Evolutionary conservation across 2,888 invertebrate genomes (phyloP).

Genomic region (Ectemnius cavifrons): DNA sequence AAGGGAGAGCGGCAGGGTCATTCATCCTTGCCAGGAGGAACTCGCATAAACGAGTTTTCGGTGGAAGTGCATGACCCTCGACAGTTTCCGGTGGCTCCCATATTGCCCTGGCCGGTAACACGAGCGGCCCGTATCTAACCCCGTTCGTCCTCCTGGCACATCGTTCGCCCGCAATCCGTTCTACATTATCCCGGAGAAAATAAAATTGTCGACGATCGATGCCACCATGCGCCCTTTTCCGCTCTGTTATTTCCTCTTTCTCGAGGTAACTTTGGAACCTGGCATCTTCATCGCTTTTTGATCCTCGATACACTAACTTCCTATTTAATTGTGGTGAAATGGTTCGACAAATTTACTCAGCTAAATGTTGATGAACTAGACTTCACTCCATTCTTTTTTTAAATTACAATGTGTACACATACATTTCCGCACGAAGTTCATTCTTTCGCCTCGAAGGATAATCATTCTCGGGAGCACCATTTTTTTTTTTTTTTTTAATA

Average conservation of each 20-base stretch:
- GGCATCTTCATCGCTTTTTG: no score
- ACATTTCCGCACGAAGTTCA: not conserved
- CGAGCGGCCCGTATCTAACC: slow-evolving; percentile 5
- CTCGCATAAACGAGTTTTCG: slow-evolving; percentile 46
- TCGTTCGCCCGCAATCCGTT: slow-evolving; percentile 39
- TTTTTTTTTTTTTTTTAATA: no score
- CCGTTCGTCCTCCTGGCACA: slow-evolving; percentile 24
- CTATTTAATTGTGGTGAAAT: no score
- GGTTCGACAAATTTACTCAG: no score
- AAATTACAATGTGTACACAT: not conserved
- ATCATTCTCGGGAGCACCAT: no score
- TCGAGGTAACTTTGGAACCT: no score
- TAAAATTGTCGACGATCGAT: slow-evolving; percentile 1
- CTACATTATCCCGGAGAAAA: slow-evolving; percentile 28
- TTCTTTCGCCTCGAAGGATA: not conserved
- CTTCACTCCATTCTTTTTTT: no score
- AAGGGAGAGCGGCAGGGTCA: slow-evolving; percentile 28
- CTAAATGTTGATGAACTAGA: no score
- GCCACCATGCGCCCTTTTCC: slow-evolving; percentile 11
- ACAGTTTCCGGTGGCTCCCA: slow-evolving; percentile 41
- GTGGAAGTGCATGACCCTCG: slow-evolving; percentile 41
- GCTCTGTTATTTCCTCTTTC: not conserved
- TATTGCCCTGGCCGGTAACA: slow-evolving; percentile 38
- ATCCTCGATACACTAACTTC: no score
- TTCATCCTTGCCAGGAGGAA: slow-evolving; percentile 31